Percentiles rank a stretch among this genome's conserved stretches.
Evolutionary conservation across 2,888 invertebrate species (phyloP).

Genomic region (Philonicus albiceps): DNA sequence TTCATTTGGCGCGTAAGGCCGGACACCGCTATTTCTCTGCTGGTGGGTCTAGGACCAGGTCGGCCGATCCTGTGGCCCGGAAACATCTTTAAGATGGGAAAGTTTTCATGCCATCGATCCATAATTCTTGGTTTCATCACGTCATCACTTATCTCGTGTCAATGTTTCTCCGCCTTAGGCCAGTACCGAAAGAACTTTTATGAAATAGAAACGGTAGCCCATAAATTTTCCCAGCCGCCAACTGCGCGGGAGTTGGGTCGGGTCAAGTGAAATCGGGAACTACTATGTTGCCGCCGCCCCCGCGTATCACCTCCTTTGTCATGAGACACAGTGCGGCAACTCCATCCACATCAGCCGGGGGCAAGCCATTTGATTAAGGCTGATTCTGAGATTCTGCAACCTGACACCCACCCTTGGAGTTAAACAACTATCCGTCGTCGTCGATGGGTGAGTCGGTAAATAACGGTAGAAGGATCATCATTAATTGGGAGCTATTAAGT

Average conservation of each 20-base stretch:
- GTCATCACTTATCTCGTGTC: slow-evolving; percentile 37
- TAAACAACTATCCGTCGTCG: neutral
- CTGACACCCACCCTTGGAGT: neutral
- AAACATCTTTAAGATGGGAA: slow-evolving; percentile 14
- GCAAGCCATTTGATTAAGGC: slow-evolving; percentile 36
- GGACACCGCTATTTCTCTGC: neutral
- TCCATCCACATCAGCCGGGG: neutral
- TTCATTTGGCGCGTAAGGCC: slow-evolving; percentile 9
- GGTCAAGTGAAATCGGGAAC: slow-evolving; percentile 33
- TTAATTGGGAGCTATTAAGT: slow-evolving; percentile 33
- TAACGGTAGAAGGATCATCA: slow-evolving; percentile 19
- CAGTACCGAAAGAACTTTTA: slow-evolving; percentile 11
- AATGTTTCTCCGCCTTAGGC: slow-evolving; percentile 6
- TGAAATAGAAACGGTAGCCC: slow-evolving; percentile 24
- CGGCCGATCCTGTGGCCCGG: neutral
- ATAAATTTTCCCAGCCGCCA: slow-evolving; percentile 23
- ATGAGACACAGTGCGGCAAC: neutral
- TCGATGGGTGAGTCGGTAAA: neutral
- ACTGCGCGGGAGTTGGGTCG: neutral
- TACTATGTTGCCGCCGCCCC: neutral
- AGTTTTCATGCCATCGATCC: slow-evolving; percentile 35
- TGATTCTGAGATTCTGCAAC: slow-evolving; percentile 19
- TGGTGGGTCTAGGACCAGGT: neutral
- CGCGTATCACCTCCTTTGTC: neutral
- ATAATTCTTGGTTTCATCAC: slow-evolving; percentile 36